Percentiles rank a stretch among this genome's conserved stretches.
phyloP scores from a whole-genome alignment of 2,113 vertebrate genomes.

The Scopus umbretta region DNA sequence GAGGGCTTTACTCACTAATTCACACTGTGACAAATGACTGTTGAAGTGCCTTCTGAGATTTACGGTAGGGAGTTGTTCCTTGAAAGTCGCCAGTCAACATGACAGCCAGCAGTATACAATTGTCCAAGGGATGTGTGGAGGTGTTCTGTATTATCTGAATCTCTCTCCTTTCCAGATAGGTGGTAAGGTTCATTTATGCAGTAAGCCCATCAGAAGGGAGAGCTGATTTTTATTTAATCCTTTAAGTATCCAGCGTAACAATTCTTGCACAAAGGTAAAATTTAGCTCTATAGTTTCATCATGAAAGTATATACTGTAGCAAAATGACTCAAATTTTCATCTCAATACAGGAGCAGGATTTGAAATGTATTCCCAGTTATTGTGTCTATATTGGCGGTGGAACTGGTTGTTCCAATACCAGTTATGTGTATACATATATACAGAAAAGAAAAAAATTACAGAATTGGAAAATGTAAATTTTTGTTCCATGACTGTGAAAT shows the following conservation, averaged over 20 bases:
- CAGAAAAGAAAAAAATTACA: background rate
- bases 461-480: background rate
- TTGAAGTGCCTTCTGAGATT: slow-evolving; percentile 55
- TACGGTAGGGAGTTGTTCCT: slow-evolving; percentile 13
- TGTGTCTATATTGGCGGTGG: background rate
- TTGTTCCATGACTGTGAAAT: background rate
- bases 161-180: background rate
- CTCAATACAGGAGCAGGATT: background rate
- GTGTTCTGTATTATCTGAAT: slow-evolving; percentile 6
- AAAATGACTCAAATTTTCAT: slow-evolving; percentile 7
- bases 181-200: background rate
- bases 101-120: slow-evolving; percentile 30
- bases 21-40: slow-evolving; percentile 47
- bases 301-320: background rate
- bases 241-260: background rate
- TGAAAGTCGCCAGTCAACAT: slow-evolving; percentile 37
- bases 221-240: slow-evolving; percentile 15
- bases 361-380: background rate
- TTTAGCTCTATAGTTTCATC: slow-evolving; percentile 8
- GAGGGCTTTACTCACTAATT: slow-evolving; percentile 42
- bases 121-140: slow-evolving; percentile 36
- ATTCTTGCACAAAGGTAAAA: background rate
- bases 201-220: background rate
- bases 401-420: background rate
- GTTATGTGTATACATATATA: background rate